Evolutionary conservation across 2,888 invertebrate genomes (phyloP).

Genomic region (Phorcus lineatus): DNA sequence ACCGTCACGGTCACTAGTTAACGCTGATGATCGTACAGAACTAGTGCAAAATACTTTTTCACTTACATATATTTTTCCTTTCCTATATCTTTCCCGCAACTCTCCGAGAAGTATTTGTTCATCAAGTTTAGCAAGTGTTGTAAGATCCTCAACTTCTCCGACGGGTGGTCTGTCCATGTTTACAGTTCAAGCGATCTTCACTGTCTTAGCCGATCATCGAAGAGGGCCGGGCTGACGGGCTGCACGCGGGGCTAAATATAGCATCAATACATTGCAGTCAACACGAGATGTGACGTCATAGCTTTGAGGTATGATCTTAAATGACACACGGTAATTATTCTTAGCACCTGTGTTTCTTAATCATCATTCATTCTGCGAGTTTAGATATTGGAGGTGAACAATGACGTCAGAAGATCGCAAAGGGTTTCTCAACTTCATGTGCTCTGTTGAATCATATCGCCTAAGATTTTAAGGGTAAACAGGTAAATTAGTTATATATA

Average conservation of each 20-base stretch:
- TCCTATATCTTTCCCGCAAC: conserved; percentile 62
- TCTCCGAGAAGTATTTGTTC: conserved; percentile 66
- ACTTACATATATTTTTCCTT: conserved; percentile 71
- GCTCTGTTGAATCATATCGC: too few species aligned
- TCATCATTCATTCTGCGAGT: background rate
- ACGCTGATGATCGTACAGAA: background rate
- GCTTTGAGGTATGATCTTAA: background rate
- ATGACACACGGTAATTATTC: background rate
- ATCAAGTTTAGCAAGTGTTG: conserved; percentile 66
- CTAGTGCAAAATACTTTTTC: background rate
- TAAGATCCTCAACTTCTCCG: conserved; percentile 67
- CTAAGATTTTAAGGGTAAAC: too few species aligned
- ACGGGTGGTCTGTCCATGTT: conserved; percentile 57
- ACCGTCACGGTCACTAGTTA: background rate
- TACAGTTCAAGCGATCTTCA: background rate
- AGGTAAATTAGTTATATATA: too few species aligned
- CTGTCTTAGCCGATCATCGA: background rate
- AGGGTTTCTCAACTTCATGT: too few species aligned
- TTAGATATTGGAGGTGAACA: background rate
- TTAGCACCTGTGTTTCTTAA: background rate
- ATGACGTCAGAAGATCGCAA: background rate
- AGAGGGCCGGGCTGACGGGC: background rate
- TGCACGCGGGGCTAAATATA: background rate
- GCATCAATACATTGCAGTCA: background rate
- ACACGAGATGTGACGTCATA: background rate